A percentile compares a stretch with the other conserved stretches of the same genome.
Evolutionary conservation across 2,113 vertebrate species (phyloP).

Genomic region (Sorex fumeus): DNA sequence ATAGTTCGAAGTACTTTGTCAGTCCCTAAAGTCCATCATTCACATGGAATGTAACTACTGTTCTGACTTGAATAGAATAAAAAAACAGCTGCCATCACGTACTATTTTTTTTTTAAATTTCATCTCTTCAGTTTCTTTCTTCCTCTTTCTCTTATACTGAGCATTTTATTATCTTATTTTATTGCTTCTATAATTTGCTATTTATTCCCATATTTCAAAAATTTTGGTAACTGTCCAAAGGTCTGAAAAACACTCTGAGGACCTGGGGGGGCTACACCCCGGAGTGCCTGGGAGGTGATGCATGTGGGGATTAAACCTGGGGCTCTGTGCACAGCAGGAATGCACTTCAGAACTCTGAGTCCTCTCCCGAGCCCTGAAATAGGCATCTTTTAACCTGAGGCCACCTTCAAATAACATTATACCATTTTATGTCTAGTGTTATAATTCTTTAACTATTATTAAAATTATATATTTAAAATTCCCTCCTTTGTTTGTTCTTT

Average conservation of each 20-base stretch:
- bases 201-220: constrained; percentile 42
- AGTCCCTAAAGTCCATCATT: neutral
- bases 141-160: constrained; percentile 9
- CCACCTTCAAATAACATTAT: constrained; percentile 3
- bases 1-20: neutral
- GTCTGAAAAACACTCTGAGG: no score
- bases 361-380: neutral
- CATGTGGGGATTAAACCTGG: no score
- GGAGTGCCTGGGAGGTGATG: no score
- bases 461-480: neutral
- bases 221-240: neutral
- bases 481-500: no score
- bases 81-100: neutral
- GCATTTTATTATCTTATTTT: neutral
- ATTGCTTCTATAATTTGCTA: constrained; percentile 2
- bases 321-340: no score
- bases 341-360: no score
- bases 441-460: neutral
- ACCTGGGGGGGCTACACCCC: no score
- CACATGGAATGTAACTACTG: neutral
- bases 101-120: constrained; percentile 8
- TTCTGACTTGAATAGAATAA: neutral
- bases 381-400: constrained; percentile 3
- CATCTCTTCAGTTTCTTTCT: neutral
- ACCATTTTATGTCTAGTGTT: neutral